Base-by-base conservation (phyloP, 2,113 vertebrate genomes). In the Axis porcinus region DNA sequence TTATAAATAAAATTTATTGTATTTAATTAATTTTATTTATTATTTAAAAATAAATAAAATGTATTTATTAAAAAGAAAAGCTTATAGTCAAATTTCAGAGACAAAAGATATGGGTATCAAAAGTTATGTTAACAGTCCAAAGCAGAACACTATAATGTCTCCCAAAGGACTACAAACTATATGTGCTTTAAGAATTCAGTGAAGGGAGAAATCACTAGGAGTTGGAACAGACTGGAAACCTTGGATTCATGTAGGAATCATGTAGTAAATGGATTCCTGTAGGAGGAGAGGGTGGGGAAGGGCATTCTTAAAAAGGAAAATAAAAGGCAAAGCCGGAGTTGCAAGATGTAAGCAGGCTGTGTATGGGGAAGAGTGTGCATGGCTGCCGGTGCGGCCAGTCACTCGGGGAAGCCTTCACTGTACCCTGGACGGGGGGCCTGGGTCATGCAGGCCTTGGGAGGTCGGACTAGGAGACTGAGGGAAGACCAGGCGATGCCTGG, bases 291-390 rank as follows among this genome's bases (percentile, higher is more conserved):
- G 30, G 6, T 45, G 12, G 21, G 30, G 12, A 89, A 67, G 28
- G 60, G 9, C n/a, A 45, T 81, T 47, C 58, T 88, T 81, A 33
- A 43, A 74, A 86, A 70, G 21, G 47, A 33, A 55, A 85, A 45
- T 19, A 86, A 40, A 94, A 93, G 50, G 57, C 45, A 50, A 92
- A 93, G 21, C 45, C 6, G 3, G 11, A n/a, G 16, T 15, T 57
- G 2, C 1, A 64, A 27, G n/a, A 47, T 79, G 45, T 6, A 27
- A 89, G 58, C 82, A 47, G 85, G 28, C 40, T 0, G 2, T n/a
- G 16, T 2, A 1, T 1, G 14, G 40, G 17, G 27, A 43, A 55
- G 58, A n/a, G 27, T 8, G 2, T 1, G 12, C 2, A 1, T 10
- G 50, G 54, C 30, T 14, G 28, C 14, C 50, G 33, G 6, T 25